These are phyloP conservation scores for Chrysolina oricalcia DNA, from an alignment of 2,888 invertebrate species.

Conservation along the genomic window DNA sequence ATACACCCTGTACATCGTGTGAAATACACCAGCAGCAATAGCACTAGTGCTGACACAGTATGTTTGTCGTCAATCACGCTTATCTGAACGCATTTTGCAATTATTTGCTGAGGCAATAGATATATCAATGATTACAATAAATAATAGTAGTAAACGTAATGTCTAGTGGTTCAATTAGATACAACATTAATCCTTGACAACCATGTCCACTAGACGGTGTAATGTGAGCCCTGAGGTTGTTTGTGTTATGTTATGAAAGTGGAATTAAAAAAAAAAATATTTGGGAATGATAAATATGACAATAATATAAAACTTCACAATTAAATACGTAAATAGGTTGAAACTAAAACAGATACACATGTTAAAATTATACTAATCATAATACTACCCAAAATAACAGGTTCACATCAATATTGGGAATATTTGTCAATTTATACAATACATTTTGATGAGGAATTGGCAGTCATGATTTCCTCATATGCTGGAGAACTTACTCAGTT, in stretches of 20 bases:
- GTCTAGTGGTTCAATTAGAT: neutral
- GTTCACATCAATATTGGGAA: too few relatives aligned
- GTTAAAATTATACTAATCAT: too few relatives aligned
- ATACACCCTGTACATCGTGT: neutral
- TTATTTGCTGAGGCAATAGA: slow-evolving; percentile 25
- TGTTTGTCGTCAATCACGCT: slow-evolving; percentile 12
- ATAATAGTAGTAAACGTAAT: slow-evolving; percentile 28
- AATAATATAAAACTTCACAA: too few relatives aligned
- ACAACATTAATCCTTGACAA: slow-evolving; percentile 59
- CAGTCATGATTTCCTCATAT: too few relatives aligned
- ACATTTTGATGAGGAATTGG: too few relatives aligned
- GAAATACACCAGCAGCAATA: neutral
- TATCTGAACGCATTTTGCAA: slow-evolving; percentile 20
- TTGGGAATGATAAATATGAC: too few relatives aligned
- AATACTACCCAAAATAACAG: too few relatives aligned
- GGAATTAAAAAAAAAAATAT: too few relatives aligned
- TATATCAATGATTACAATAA: slow-evolving; percentile 31
- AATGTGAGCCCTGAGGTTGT: slow-evolving; percentile 56
- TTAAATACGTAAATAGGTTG: too few relatives aligned
- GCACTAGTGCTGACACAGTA: slow-evolving; percentile 2
- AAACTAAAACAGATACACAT: too few relatives aligned
- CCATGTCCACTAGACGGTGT: slow-evolving; percentile 62
- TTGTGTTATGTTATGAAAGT: slow-evolving; percentile 20
- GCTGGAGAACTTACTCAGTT: too few relatives aligned
- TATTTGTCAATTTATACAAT: too few relatives aligned